phyloP scores from a whole-genome alignment of 2,888 invertebrate species.

The Cyclophora punctaria region DNA sequence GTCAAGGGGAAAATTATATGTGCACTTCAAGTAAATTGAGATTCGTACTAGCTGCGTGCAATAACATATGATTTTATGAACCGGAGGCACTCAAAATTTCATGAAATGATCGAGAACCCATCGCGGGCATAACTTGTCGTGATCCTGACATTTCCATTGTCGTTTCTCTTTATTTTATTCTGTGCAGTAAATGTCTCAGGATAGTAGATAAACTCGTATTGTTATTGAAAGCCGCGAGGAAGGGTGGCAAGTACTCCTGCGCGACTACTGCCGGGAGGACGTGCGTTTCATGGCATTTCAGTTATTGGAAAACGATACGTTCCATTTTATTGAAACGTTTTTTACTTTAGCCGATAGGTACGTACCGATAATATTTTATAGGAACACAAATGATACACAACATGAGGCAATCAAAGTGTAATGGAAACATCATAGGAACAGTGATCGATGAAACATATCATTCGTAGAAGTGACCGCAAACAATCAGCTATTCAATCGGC shows the following conservation, averaged over 20 bases:
- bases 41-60: slow-evolving; percentile 22
- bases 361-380: too few species aligned
- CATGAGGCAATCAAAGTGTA: slow-evolving; percentile 9
- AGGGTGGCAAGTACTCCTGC: too few species aligned
- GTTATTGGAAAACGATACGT: background rate
- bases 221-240: too few species aligned
- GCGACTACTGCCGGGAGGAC: too few species aligned
- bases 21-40: slow-evolving; percentile 34
- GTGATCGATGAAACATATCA: slow-evolving; percentile 28
- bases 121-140: background rate
- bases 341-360: background rate
- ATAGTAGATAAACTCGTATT: too few species aligned
- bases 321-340: slow-evolving; percentile 1
- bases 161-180: background rate
- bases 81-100: slow-evolving; percentile 19
- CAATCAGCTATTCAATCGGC: slow-evolving; percentile 22
- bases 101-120: slow-evolving; percentile 17
- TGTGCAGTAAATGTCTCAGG: background rate
- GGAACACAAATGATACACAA: background rate
- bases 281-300: too few species aligned
- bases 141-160: background rate
- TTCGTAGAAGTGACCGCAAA: slow-evolving; percentile 24
- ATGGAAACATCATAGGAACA: slow-evolving; percentile 29
- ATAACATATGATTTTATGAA: slow-evolving; percentile 21
- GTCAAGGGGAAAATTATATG: slow-evolving; percentile 28